Base-by-base conservation (phyloP, 2,113 vertebrate genomes). In the Crocuta crocuta region DNA sequence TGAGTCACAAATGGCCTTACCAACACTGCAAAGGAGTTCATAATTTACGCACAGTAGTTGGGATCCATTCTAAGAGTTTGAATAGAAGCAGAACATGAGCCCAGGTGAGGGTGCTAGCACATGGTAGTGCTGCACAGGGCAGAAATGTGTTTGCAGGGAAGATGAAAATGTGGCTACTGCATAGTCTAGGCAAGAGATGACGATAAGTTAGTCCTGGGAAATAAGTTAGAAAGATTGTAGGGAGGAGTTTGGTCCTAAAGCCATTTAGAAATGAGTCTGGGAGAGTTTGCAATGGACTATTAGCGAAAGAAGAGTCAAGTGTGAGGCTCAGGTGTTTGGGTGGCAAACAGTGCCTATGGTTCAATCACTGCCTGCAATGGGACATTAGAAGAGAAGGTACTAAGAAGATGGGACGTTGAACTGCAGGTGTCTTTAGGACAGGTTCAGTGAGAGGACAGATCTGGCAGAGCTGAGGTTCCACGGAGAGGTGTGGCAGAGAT, bases 41-140 rank as follows among this genome's bases (percentile, higher is more conserved):
- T 17, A 53, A 43, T 71, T 55, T 53, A 76, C 28, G 16, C 7
- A 50, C 1, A 43, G 39, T 10, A 10, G 43, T 8, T 10, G 68
- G 12, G 31, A 58, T 71, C 8, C 33, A 33, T 48, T 15, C 31
- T n/a, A n/a, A 71, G 86, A 31, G 11, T 58, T 0, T 73, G 66
- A 83, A 73, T 0, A 45, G n/a, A 35, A n/a, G 28, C 28, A 13
- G 63, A 19, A 28, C 33, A 2, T 8, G 28, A 45, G 19, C 33
- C 45, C 1, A 1, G 1, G 23, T 10, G 7, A 63, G 6, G 63
- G 26, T 58, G 68, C 1, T 2, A 7, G 33, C 48, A 48, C 10
- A 55, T 21, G 0, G 55, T 0, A 15, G 58, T 7, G 10, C 10
- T 10, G 3, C 10, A n/a, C 0, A 23, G 35, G 7, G 12, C 0